phyloP scores from a whole-genome alignment of 2,113 vertebrate species.

The Climacteris rufus region DNA sequence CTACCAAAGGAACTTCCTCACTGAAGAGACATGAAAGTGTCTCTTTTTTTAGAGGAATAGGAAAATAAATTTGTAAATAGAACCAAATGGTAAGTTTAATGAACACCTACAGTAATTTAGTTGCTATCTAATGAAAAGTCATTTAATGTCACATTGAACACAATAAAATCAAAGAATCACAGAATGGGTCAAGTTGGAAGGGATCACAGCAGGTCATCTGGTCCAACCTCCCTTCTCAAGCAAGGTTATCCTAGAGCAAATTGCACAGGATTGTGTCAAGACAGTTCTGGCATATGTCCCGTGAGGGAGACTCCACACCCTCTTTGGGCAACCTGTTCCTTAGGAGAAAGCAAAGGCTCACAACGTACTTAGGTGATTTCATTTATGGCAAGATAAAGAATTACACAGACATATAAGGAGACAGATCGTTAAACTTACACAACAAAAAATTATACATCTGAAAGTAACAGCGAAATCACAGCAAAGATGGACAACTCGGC shows the following conservation, averaged over 20 bases:
- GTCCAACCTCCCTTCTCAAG: background rate
- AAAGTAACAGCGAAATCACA: background rate
- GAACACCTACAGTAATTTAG: background rate
- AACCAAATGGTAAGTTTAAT: background rate
- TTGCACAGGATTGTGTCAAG: background rate
- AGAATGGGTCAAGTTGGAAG: background rate
- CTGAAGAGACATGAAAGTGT: background rate
- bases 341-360: background rate
- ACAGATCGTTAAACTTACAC: background rate
- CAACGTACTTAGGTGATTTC: fast-evolving
- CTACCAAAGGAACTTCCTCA: background rate
- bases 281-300: background rate
- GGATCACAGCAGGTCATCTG: background rate
- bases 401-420: background rate
- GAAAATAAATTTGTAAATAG: background rate
- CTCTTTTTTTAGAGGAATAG: background rate
- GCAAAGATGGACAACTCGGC: background rate
- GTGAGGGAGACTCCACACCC: background rate
- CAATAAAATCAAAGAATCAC: background rate
- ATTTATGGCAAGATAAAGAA: background rate
- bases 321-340: background rate
- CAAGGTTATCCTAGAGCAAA: too few relatives aligned
- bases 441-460: background rate
- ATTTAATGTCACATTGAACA: background rate
- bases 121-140: background rate